Evolutionary conservation across 2,797 vertebrate genomes (phyloP), one percentile per base, ranked within the genome.

Genomic region (Intellagama lesueurii): DNA sequence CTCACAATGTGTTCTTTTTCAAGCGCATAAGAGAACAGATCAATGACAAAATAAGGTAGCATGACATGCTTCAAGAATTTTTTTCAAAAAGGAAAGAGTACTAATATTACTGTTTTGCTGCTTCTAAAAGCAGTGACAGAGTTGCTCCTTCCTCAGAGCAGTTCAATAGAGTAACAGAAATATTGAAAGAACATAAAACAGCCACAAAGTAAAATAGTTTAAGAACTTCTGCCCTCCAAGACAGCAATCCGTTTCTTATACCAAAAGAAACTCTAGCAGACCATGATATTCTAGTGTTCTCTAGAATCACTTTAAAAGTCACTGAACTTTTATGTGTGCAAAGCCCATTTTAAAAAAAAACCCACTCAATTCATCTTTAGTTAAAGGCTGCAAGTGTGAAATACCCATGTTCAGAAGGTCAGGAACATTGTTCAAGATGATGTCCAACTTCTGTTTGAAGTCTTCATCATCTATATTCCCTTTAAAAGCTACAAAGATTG

Each of bases 391-490:
- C 40, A 90, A 72, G 32, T 92, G 30, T 85, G 93, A 90, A 82
- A 97, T 97, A 99, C 99, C 99, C 97, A 99, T 97, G 92, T 97
- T 96, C 91, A 99, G 97, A 92, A 99, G 96, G 91, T 96, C 95
- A 83, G 98, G 98, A 94, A 99, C 98, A 92, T 97, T 98, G 91
- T 97, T 97, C 93, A 99, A 94, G 95, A 99, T 96, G 84, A 90
- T 94, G 87, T 98, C 96, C 80, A 99, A 98, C 95, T 99, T 99
- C 94, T 97, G 96, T 91, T 97, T 96, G 91, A 99, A 99, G 95
- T 99, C 98, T 89, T 96, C 97, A 95, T 99, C 99, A 49, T 97
- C 97, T 96, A 99, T 98, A 96, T 98, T 98, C 92, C 99, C 99
- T 96, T 97, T 97, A 95, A 99, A 99, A 91, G 99, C 97, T 89